Evolutionary conservation across 2,797 vertebrate genomes (phyloP).

Genomic region (Ataeniobius toweri): DNA sequence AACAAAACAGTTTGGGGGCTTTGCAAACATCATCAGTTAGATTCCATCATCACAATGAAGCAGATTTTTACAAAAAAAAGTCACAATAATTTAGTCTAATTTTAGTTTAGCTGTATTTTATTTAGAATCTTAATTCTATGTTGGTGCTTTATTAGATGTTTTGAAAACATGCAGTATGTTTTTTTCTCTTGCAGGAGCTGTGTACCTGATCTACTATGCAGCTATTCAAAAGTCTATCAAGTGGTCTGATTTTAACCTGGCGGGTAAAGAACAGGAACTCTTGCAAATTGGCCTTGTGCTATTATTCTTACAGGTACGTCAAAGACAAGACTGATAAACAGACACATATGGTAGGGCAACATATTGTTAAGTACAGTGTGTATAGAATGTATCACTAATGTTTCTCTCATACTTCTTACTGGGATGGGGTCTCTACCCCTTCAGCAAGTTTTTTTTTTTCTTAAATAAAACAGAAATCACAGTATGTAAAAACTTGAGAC

Average conservation of each 20-base stretch:
- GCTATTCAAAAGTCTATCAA: constrained; percentile 40
- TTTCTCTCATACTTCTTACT: background rate
- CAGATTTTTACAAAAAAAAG: background rate
- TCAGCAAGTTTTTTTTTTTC: background rate
- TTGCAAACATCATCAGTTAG: background rate
- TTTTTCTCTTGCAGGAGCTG: constrained; percentile 46
- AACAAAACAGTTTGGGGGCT: background rate
- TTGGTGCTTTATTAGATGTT: background rate
- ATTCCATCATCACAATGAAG: background rate
- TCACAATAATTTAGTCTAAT: background rate
- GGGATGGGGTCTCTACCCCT: background rate
- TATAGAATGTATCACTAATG: background rate
- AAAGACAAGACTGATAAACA: background rate
- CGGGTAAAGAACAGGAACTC: constrained; percentile 19
- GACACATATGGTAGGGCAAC: background rate
- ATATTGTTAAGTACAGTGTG: background rate
- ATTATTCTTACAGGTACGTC: constrained; percentile 76
- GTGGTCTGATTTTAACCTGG: constrained; percentile 57
- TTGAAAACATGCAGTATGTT: background rate
- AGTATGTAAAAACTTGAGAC: background rate
- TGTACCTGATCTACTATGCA: constrained; percentile 73
- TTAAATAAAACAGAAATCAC: background rate
- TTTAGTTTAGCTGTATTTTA: background rate
- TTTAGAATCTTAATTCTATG: background rate
- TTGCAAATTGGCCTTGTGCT: constrained; percentile 70